Conservation (phyloP, 1,140 invertebrate genomes). For the Drosophila ercepeae region DNA sequence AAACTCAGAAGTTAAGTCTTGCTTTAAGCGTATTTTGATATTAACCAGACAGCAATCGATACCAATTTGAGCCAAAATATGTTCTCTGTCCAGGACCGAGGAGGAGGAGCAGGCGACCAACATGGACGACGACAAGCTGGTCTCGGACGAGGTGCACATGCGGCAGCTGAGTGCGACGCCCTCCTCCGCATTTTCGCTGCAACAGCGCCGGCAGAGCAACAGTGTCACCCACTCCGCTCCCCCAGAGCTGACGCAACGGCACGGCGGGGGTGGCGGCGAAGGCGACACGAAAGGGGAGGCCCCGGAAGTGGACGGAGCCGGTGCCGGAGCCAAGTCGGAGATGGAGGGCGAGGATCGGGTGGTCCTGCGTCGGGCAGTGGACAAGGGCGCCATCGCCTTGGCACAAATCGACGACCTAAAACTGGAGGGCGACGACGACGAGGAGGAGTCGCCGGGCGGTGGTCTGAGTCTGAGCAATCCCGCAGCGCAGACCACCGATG, state of each 20-base stretch:
- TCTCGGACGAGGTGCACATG: slow-evolving; percentile 74
- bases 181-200: slow-evolving; percentile 39
- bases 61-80: not conserved
- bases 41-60: too few relatives aligned
- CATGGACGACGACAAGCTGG: slow-evolving; percentile 80
- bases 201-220: slow-evolving; percentile 58
- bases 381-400: slow-evolving; percentile 66
- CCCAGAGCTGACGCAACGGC: slow-evolving; percentile 51
- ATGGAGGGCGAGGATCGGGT: slow-evolving; percentile 44
- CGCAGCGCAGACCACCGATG: slow-evolving; percentile 65
- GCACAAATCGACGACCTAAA: slow-evolving; percentile 72
- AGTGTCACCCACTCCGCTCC: slow-evolving; percentile 61
- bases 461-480: slow-evolving; percentile 73
- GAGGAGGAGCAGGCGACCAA: slow-evolving; percentile 61
- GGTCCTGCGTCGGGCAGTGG: slow-evolving; percentile 48
- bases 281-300: slow-evolving; percentile 32
- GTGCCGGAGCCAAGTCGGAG: not conserved
- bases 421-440: slow-evolving; percentile 59
- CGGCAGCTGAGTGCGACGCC: slow-evolving; percentile 74
- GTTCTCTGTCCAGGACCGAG: slow-evolving; percentile 35
- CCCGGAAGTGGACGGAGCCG: not conserved
- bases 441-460: slow-evolving; percentile 11
- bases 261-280: slow-evolving; percentile 10
- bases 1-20: too few relatives aligned
- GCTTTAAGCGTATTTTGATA: not conserved